These are phyloP conservation scores for Leucophora obtusa DNA, from an alignment of 2,888 invertebrate species.

Conservation along the genomic window DNA sequence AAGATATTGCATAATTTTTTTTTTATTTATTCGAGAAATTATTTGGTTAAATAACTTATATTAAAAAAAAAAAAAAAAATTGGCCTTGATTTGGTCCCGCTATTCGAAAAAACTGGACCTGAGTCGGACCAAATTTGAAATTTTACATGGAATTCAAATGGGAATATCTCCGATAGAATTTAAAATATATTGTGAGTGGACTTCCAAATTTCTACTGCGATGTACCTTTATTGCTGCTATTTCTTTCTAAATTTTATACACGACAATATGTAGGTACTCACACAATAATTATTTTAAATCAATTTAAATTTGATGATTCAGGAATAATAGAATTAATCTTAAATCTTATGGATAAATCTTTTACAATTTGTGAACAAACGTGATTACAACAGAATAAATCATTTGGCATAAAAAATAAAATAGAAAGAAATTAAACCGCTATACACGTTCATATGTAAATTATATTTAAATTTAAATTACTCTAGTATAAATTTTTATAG, in stretches of 20 bases:
- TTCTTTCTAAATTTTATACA: not conserved
- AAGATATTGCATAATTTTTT: no score
- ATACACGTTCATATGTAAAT: not conserved
- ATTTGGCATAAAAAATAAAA: constrained; percentile 25
- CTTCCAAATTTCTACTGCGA: no score
- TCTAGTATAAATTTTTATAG: constrained; percentile 52
- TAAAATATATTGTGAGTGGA: no score
- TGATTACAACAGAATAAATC: constrained; percentile 39
- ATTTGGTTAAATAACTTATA: no score
- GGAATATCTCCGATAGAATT: no score
- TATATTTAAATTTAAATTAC: constrained; percentile 51
- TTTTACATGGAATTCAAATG: no score
- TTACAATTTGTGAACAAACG: constrained; percentile 33
- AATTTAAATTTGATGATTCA: constrained; percentile 12
- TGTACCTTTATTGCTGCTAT: no score
- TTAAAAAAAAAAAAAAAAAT: no score
- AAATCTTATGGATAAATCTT: constrained; percentile 20
- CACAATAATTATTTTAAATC: constrained; percentile 4
- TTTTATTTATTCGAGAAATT: no score
- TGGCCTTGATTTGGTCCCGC: no score
- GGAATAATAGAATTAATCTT: constrained; percentile 37
- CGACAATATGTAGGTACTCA: not conserved
- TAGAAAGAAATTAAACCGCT: not conserved
- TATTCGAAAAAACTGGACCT: no score
- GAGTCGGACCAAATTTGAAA: no score